Conservation (phyloP, 1,140 invertebrate species). For the Drosophila nigromelanica region DNA sequence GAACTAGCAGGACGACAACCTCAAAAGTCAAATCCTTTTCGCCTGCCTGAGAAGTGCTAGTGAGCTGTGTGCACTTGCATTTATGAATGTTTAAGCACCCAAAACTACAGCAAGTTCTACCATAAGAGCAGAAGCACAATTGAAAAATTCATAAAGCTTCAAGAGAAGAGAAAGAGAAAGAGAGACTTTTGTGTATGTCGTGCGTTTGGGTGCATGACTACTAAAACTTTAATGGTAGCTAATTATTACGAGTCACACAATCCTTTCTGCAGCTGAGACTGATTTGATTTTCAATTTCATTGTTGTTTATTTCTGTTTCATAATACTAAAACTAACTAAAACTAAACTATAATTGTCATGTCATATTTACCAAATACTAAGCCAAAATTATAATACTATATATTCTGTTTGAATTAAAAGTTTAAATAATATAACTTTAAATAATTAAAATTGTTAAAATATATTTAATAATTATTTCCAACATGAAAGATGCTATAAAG, state of each 20-base stretch:
- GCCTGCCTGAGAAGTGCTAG: conserved; percentile 23
- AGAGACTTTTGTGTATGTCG: conserved; percentile 15
- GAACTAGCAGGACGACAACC: conserved; percentile 58
- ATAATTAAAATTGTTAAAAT: no score
- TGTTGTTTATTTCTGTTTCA: background rate
- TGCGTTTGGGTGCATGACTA: conserved; percentile 12
- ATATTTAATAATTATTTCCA: no score
- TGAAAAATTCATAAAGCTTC: conserved; percentile 76
- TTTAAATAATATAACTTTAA: no score
- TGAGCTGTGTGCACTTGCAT: conserved; percentile 69
- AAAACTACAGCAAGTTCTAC: conserved; percentile 37
- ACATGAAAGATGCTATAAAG: no score
- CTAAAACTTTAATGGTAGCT: conserved; percentile 62
- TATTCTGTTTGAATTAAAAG: no score
- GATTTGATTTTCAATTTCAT: background rate
- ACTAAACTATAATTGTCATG: no score
- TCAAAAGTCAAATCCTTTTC: conserved; percentile 34
- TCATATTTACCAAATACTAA: no score
- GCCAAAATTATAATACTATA: no score
- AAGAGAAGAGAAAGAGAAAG: conserved; percentile 48
- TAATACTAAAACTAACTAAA: no score
- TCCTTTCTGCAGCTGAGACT: background rate
- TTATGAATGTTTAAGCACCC: conserved; percentile 78
- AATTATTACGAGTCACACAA: conserved; percentile 65
- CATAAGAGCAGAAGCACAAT: conserved; percentile 53